Base-by-base conservation (phyloP, 2,888 invertebrate species). In the Noctua pronuba region DNA sequence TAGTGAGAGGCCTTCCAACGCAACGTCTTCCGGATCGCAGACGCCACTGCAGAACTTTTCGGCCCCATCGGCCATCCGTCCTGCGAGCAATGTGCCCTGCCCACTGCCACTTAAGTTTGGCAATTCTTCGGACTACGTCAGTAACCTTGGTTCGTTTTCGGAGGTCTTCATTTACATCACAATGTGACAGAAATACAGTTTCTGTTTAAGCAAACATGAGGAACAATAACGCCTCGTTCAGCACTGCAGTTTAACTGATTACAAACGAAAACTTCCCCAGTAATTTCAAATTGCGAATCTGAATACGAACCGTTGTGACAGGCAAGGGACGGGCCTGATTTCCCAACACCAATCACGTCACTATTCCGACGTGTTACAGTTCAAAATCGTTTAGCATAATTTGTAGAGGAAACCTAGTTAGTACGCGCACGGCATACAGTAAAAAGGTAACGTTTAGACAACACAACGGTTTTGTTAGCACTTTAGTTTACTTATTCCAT, bases 391-490 rank as follows among this genome's bases (percentile, higher is more conserved):
- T 77, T 88, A 84, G 73, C 80, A 81, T 78, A 84, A 83, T 82
- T 86, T 85, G 81, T 83, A 76, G 90, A 92, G 91, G 92, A 94
- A 94, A 94, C 92, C 90, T 85, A 81, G 84, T 85, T 88, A 88
- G 89, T 87, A 94, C 94, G 94, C 92, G 91, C 86, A 87, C 91
- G 83, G 92, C 92, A 94, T 94, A 92, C 91, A 86, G 88, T 87
- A 90, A 91, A 92, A 93, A 91, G 91, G 90, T 89, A 89, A 90
- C 84, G 79, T 89, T 91, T 89, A 91, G 74, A 84, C 82, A 90
- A 92, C 89, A 92, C 89, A 92, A 90, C 89, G 88, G 87, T 88
- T 89, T 88, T 88, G 87, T 88, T 88, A 85, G 86, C 88, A 86
- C 84, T 89, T 86, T 84, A 89, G 90, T 88, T 87, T 90, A 84